These are phyloP conservation scores for Gorilla gorilla DNA, from an alignment of 2,113 vertebrate species.

Conservation along the genomic window DNA sequence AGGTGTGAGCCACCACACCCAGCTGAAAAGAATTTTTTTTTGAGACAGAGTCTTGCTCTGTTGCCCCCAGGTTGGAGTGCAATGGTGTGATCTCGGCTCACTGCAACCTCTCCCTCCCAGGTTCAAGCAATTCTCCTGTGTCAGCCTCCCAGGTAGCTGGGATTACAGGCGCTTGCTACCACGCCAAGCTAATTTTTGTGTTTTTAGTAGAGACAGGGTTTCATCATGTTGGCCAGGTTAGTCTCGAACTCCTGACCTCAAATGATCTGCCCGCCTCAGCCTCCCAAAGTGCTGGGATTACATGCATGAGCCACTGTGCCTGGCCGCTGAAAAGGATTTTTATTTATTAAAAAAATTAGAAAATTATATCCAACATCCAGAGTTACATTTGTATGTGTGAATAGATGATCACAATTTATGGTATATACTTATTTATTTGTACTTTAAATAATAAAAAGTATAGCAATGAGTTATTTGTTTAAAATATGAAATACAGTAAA, in stretches of 20 bases:
- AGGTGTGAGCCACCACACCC: background rate
- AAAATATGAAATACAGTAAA: background rate
- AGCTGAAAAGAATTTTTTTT: background rate
- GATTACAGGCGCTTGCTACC: background rate
- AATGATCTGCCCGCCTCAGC: no score
- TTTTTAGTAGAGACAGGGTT: background rate
- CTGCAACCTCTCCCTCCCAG: background rate
- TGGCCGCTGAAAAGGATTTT: background rate
- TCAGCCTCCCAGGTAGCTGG: background rate
- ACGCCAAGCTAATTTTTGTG: background rate
- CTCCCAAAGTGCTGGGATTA: background rate
- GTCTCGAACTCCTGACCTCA: no score
- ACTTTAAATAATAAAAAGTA: background rate
- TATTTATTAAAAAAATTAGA: constrained; percentile 18
- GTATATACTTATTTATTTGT: background rate
- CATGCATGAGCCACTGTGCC: background rate
- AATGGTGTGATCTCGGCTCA: background rate
- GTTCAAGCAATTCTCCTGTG: background rate
- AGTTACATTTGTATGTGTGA: background rate
- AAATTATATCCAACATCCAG: background rate
- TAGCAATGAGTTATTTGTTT: background rate
- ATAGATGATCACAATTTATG: background rate
- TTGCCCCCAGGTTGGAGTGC: background rate
- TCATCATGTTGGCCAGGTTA: no score
- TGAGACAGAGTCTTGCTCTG: background rate